These are phyloP conservation scores for Coelopa frigida DNA, from an alignment of 1,140 invertebrate genomes.

Conservation along the genomic window DNA sequence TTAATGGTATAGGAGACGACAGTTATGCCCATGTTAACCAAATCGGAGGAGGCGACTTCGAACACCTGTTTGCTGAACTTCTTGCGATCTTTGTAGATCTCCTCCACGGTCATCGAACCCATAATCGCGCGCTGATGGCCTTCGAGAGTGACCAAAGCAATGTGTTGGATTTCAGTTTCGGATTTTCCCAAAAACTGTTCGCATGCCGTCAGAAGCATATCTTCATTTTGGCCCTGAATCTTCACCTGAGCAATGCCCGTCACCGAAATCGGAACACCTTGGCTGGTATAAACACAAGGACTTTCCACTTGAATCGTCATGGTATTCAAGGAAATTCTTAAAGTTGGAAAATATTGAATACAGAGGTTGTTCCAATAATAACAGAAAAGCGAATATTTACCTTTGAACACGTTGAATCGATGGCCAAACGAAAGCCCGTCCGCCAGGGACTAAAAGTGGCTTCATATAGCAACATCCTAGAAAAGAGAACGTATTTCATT, in stretches of 20 bases:
- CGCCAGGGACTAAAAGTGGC: conserved; percentile 86
- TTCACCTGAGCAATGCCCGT: conserved; percentile 97
- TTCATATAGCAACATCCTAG: conserved; percentile 87
- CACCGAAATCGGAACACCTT: conserved; percentile 94
- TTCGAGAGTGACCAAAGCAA: conserved; percentile 92
- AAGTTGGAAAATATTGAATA: conserved; percentile 33
- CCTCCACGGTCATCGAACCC: conserved; percentile 98
- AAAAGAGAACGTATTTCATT: conserved; percentile 17
- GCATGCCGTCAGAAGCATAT: conserved; percentile 93
- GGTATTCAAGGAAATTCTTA: conserved; percentile 87
- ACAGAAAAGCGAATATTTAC: conserved; percentile 50
- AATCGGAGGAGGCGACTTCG: conserved; percentile 87
- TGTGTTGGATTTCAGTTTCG: conserved; percentile 83
- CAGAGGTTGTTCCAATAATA: conserved; percentile 12
- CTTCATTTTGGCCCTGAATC: conserved; percentile 94
- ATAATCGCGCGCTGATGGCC: conserved; percentile 97
- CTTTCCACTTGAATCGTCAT: conserved; percentile 92
- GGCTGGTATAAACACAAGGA: conserved; percentile 89
- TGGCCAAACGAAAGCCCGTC: conserved; percentile 95
- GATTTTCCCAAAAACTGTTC: conserved; percentile 94
- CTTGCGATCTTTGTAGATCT: conserved; percentile 98
- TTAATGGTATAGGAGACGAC: conserved; percentile 97
- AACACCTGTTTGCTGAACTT: conserved; percentile 98
- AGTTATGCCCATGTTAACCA: conserved; percentile 97
- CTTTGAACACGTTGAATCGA: conserved; percentile 88